Conservation (phyloP, 2,797 vertebrate species). For the Lutjanus argentimaculatus region DNA sequence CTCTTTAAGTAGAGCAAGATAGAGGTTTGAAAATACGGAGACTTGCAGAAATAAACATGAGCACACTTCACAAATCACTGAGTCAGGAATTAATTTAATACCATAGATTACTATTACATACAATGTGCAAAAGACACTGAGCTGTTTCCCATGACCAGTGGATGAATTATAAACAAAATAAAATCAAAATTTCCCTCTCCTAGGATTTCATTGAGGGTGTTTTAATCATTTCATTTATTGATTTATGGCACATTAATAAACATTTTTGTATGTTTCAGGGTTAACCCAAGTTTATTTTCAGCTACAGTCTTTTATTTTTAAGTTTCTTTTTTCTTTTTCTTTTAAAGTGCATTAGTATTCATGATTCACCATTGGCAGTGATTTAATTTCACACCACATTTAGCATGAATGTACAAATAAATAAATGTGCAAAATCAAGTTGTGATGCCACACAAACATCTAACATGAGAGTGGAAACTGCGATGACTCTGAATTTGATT, state of each 20-base stretch:
- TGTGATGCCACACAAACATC: background rate
- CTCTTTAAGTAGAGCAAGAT: background rate
- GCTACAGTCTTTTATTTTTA: background rate
- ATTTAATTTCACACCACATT: constrained; percentile 4
- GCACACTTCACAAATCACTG: background rate
- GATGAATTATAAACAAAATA: background rate
- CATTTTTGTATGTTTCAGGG: background rate
- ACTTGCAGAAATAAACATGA: background rate
- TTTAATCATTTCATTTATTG: background rate
- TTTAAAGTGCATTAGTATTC: constrained; percentile 14
- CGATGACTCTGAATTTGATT: background rate
- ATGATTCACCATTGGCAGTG: constrained; percentile 1
- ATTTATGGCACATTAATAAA: constrained; percentile 25
- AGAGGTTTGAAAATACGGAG: background rate
- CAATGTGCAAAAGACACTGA: background rate
- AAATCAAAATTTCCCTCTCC: background rate
- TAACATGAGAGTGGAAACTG: background rate
- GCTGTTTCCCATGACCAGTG: background rate
- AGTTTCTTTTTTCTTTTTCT: background rate
- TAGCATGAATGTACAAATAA: background rate
- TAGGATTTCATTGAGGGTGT: background rate
- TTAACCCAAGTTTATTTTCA: background rate
- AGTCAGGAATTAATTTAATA: background rate
- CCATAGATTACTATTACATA: background rate
- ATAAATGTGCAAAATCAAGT: background rate